Percentiles rank a stretch among this genome's conserved stretches.
Evolutionary conservation across 2,888 invertebrate species (phyloP).

Genomic region (Drosophila heteroneura): DNA sequence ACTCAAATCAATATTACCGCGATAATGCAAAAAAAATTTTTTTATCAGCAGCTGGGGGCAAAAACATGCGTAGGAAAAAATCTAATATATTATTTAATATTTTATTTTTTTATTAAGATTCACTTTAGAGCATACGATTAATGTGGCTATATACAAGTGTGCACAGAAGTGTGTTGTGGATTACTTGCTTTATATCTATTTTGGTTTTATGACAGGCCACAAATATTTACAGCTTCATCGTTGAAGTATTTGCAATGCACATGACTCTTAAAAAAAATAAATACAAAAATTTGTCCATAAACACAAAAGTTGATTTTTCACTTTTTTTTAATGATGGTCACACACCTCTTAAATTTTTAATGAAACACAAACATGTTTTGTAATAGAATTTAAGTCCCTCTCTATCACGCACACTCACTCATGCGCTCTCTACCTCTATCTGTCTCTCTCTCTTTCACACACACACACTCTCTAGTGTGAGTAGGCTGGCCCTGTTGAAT

Average conservation of each 20-base stretch:
- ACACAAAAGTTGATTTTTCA: conserved; percentile 43
- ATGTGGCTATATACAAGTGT: not conserved
- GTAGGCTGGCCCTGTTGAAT: conserved; percentile 29
- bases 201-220: conserved; percentile 30
- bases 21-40: not conserved
- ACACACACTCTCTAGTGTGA: not conserved
- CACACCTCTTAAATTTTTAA: conserved; percentile 68
- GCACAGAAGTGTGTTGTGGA: not conserved
- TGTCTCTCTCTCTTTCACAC: too few relatives aligned
- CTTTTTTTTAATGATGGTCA: conserved; percentile 23
- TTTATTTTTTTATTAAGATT: not conserved
- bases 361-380: conserved; percentile 75
- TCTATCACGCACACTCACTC: not conserved
- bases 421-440: not conserved
- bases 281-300: conserved; percentile 61
- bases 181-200: conserved; percentile 9
- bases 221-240: conserved; percentile 65
- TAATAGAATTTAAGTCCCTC: conserved; percentile 51
- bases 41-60: too few relatives aligned
- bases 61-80: not conserved
- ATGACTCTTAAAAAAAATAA: conserved; percentile 11
- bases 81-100: not conserved
- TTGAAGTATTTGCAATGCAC: conserved; percentile 43
- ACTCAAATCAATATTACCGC: not conserved
- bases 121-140: not conserved